Evolutionary conservation across 2,797 vertebrate species (phyloP).

Genomic region (Tachyglossus aculeatus): DNA sequence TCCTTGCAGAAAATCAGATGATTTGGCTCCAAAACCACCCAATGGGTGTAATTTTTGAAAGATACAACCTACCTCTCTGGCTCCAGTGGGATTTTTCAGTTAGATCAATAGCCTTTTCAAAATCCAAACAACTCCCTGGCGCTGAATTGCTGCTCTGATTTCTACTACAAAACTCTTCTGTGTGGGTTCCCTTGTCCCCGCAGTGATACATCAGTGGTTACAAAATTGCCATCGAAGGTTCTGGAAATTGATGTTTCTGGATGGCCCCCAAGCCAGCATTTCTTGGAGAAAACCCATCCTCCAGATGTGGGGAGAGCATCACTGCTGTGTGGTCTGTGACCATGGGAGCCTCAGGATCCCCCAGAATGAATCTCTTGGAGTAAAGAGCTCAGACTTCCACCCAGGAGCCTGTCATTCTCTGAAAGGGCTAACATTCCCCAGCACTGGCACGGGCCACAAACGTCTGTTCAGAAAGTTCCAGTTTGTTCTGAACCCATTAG

Average conservation of each 20-base stretch:
- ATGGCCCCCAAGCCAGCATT: constrained; percentile 7
- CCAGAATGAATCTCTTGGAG: neutral
- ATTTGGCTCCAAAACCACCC: no score
- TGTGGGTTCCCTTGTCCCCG: constrained; percentile 23
- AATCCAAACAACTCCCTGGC: no score
- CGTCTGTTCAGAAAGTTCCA: no score
- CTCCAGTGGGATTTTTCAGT: no score
- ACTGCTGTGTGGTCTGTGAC: constrained; percentile 1
- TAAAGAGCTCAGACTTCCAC: neutral
- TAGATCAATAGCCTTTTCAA: no score
- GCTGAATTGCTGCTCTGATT: no score
- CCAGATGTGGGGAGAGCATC: neutral
- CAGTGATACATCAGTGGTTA: neutral
- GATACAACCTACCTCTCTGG: no score
- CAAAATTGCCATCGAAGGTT: constrained; percentile 4
- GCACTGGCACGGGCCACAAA: no score
- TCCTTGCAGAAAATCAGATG: no score
- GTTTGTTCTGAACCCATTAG: no score
- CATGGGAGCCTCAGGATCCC: neutral
- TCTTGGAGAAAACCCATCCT: constrained; percentile 12
- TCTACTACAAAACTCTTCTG: neutral
- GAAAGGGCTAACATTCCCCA: no score
- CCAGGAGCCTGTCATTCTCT: neutral
- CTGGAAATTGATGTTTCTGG: neutral
- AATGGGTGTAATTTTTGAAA: no score